These are phyloP conservation scores for Tubulanus polymorphus DNA, from an alignment of 2,888 invertebrate species.

Conservation along the genomic window DNA sequence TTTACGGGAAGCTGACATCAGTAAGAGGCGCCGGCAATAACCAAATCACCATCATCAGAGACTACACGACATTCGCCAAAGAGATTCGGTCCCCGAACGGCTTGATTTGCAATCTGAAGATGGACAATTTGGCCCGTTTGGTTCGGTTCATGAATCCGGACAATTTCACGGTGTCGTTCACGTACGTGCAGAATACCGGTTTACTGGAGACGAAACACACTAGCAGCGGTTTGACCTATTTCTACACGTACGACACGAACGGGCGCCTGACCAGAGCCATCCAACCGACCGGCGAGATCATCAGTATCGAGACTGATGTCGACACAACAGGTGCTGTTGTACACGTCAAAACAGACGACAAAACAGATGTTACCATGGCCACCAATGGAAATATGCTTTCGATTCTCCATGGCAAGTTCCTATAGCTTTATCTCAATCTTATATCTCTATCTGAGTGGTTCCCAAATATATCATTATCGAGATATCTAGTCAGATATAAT, in stretches of 20 bases:
- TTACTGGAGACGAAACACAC: conserved; percentile 62
- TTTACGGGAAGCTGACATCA: conserved; percentile 87
- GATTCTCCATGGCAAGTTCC: conserved; percentile 50
- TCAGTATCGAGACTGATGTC: conserved; percentile 56
- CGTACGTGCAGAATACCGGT: conserved; percentile 84
- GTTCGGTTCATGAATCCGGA: conserved; percentile 84
- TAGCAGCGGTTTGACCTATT: conserved; percentile 69
- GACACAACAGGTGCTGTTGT: conserved; percentile 51
- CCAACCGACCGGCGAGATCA: conserved; percentile 88
- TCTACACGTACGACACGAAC: conserved; percentile 85
- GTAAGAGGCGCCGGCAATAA: conserved; percentile 88
- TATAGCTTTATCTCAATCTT: too few species aligned
- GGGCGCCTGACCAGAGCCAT: conserved; percentile 82
- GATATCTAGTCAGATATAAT: too few species aligned
- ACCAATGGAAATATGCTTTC: conserved; percentile 53
- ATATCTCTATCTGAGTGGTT: too few species aligned
- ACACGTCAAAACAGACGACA: conserved; percentile 49
- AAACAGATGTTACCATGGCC: conserved; percentile 49
- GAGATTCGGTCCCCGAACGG: conserved; percentile 60
- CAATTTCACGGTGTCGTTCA: conserved; percentile 89
- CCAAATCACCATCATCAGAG: conserved; percentile 78
- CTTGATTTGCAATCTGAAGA: conserved; percentile 60
- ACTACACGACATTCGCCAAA: conserved; percentile 74
- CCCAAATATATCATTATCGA: too few species aligned
- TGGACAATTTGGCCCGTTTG: conserved; percentile 89